Percentiles rank a stretch among this genome's conserved stretches.
phyloP scores from a whole-genome alignment of 1,140 invertebrate species.

The Pygmarrhopalites habei region DNA sequence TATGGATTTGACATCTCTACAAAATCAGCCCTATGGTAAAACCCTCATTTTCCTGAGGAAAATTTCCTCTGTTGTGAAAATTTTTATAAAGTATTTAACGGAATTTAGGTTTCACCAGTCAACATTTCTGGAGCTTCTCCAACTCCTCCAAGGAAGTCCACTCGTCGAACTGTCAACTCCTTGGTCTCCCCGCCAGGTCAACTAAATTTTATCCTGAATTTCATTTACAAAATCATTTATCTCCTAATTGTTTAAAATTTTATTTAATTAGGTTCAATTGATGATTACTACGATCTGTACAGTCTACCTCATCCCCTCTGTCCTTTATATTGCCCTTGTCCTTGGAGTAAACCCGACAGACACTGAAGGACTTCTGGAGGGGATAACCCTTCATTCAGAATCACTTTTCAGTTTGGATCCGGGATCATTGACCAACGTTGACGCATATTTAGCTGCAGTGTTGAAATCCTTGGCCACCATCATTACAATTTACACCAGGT shows the following conservation, averaged over 20 bases:
- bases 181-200: not conserved
- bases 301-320: not conserved
- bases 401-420: not conserved
- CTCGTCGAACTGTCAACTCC: not conserved
- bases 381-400: not conserved
- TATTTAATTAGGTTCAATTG: too few relatives aligned
- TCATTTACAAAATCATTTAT: not conserved
- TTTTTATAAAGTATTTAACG: not conserved
- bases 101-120: not conserved
- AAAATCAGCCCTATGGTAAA: not conserved
- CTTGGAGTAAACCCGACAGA: not conserved
- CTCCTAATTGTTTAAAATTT: not conserved
- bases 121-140: too few relatives aligned
- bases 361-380: not conserved
- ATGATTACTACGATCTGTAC: too few relatives aligned
- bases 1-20: constrained; percentile 5
- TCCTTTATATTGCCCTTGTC: not conserved
- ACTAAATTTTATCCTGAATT: not conserved
- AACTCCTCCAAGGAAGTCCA: constrained; percentile 3
- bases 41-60: not conserved
- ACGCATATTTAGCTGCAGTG: too few relatives aligned
- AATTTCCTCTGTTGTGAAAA: too few relatives aligned
- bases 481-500: not conserved
- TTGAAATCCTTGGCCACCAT: not conserved
- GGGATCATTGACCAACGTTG: not conserved